These are phyloP conservation scores for Rhinogobio ventralis DNA, from an alignment of 2,797 vertebrate species.

Conservation along the genomic window DNA sequence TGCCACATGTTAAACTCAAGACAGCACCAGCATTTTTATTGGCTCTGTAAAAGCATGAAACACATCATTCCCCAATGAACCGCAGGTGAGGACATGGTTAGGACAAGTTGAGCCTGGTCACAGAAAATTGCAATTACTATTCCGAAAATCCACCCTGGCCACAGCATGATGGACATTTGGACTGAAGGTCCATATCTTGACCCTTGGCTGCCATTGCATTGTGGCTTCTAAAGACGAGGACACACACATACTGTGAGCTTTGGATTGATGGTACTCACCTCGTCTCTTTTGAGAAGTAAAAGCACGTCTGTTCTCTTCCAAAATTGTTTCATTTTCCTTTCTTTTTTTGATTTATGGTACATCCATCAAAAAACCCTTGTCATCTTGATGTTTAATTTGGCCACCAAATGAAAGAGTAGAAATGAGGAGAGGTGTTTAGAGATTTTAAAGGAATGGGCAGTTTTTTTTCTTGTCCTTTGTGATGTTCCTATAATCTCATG, in stretches of 20 bases:
- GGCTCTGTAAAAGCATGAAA: slow-evolving; percentile 24
- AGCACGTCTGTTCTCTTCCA: slow-evolving; percentile 13
- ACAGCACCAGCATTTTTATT: slow-evolving; percentile 33
- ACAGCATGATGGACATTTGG: slow-evolving; percentile 10
- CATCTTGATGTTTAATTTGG: slow-evolving; percentile 54
- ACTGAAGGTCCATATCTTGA: neutral
- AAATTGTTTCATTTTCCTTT: slow-evolving; percentile 21
- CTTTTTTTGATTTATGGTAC: neutral
- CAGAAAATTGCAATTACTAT: slow-evolving; percentile 33
- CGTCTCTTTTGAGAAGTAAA: slow-evolving; percentile 5
- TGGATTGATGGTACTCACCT: slow-evolving; percentile 2
- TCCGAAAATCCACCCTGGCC: slow-evolving; percentile 24
- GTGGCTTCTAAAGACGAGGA: slow-evolving; percentile 7
- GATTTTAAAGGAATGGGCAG: neutral
- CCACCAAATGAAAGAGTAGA: slow-evolving; percentile 48
- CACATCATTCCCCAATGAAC: slow-evolving; percentile 28
- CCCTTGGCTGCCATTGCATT: neutral
- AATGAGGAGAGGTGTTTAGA: slow-evolving; percentile 43
- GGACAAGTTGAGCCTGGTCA: slow-evolving; percentile 7
- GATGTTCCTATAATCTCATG: neutral
- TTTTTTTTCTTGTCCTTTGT: neutral
- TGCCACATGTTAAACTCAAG: slow-evolving; percentile 49
- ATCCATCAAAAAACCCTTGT: slow-evolving; percentile 5
- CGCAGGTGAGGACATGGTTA: slow-evolving; percentile 34
- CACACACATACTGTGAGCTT: slow-evolving; percentile 35